Percentiles rank a stretch among this genome's conserved stretches.
phyloP scores from a whole-genome alignment of 2,113 vertebrate species.

The Elgaria multicarinata region DNA sequence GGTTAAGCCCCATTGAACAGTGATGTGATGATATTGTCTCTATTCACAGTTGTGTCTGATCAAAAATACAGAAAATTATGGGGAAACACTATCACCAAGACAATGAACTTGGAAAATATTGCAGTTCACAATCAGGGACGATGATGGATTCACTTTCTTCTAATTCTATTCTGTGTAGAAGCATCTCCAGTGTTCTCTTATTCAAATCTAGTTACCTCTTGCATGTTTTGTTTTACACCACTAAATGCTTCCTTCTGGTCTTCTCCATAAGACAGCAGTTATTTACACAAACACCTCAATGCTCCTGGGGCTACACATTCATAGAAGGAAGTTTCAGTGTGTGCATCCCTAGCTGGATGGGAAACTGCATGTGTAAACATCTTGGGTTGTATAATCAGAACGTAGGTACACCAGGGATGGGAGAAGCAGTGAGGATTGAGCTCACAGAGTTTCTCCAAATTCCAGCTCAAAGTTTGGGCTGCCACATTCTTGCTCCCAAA shows the following conservation, averaged over 20 bases:
- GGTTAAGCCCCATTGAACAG: not conserved
- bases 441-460: too few relatives aligned
- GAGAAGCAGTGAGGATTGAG: too few relatives aligned
- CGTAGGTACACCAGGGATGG: not conserved
- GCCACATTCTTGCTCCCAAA: too few relatives aligned
- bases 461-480: too few relatives aligned
- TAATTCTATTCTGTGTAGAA: not conserved
- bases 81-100: not conserved
- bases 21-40: too few relatives aligned
- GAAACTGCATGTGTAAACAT: not conserved
- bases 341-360: not conserved
- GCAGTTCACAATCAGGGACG: not conserved
- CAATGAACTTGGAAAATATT: not conserved
- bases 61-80: not conserved
- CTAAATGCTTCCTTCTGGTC: not conserved
- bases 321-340: not conserved
- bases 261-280: not conserved
- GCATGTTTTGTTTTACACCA: not conserved
- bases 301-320: not conserved
- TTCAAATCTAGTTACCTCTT: not conserved
- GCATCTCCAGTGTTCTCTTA: not conserved
- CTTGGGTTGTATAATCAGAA: too few relatives aligned
- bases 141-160: not conserved
- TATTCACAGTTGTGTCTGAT: not conserved
- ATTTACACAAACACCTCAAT: not conserved